Evolutionary conservation across 2,888 invertebrate species (phyloP).

Genomic region (Exephanes ischioxanthus): DNA sequence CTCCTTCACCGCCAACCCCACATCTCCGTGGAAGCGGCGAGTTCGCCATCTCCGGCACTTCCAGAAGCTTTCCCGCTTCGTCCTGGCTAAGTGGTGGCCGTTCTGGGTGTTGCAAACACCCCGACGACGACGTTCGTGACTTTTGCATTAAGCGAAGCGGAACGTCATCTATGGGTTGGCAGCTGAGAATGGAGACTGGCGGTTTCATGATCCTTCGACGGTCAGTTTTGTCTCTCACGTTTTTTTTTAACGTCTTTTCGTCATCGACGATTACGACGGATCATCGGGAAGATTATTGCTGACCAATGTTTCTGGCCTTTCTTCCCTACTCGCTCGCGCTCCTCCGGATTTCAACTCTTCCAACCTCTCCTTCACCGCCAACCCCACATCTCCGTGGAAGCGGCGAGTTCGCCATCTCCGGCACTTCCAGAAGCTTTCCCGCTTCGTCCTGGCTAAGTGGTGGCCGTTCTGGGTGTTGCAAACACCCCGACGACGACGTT

Average conservation of each 20-base stretch:
- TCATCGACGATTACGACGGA: conserved; percentile 14
- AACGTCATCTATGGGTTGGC: conserved; percentile 36
- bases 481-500: conserved; percentile 20
- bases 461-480: conserved; percentile 25
- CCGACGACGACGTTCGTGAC: conserved; percentile 4
- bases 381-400: not conserved
- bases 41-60: conserved; percentile 1
- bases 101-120: conserved; percentile 35
- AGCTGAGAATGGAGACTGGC: conserved; percentile 13
- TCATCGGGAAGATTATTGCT: conserved; percentile 51
- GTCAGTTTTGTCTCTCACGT: not conserved
- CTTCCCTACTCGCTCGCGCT: conserved; percentile 31
- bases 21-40: not conserved
- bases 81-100: conserved; percentile 23
- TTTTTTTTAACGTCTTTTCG: not conserved
- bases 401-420: not conserved
- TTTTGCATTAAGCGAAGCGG: conserved; percentile 17
- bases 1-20: not conserved
- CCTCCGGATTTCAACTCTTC: conserved; percentile 38
- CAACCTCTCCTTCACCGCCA: not conserved
- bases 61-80: conserved; percentile 44
- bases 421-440: conserved; percentile 14
- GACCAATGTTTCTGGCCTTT: no score
- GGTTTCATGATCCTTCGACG: not conserved
- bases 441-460: conserved; percentile 47